Evolutionary conservation across 2,113 vertebrate genomes (phyloP), one percentile per base, ranked within the genome.

Genomic region (Heterotis niloticus): DNA sequence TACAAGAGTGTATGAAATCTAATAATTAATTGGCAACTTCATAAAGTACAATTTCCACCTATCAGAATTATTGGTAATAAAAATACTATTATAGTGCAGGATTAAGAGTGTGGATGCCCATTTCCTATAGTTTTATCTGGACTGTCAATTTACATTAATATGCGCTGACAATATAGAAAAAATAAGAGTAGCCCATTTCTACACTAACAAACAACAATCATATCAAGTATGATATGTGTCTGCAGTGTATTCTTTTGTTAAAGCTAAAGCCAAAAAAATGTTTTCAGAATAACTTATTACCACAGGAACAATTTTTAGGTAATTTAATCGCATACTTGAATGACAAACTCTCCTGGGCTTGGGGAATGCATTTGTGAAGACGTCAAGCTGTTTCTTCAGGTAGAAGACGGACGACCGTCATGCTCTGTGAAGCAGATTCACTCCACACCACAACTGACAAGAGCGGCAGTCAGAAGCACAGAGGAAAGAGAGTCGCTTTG

Each of bases 381-480:
- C 14, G 73, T 70, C 78, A 75, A 69, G 29, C 24, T 60, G 51
- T 64, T 76, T 59, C 64, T 29, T 72, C 67, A 12, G 77, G n/a
- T 77, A 74, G 79, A 16, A 13, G 67, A 69, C 17, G 67, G 26
- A 69, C 26, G 67, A 24, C 13, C 1, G 23, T 10, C 17, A 65
- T 17, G 23, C 18, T 73, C 77, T 76, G 69, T 67, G 0, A 0
- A 57, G 62, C 17, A 60, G 44, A 24, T 23, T 56, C 7, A 28
- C 24, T 44, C 23, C 12, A 56, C 24, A 10, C 34, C 59, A 44
- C 10, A 0, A 65, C 44, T 17, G 81, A 67, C 81, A 77, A 83
- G 60, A 52, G 24, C 17, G 4, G 66, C 75, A 59, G 77, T 73
- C 76, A 74, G 81, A 28, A 76, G 69, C 18, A 23, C 65, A 69